Evolutionary conservation across 2,888 invertebrate species (phyloP).

Genomic region (Chamaedrilus cognettii): DNA sequence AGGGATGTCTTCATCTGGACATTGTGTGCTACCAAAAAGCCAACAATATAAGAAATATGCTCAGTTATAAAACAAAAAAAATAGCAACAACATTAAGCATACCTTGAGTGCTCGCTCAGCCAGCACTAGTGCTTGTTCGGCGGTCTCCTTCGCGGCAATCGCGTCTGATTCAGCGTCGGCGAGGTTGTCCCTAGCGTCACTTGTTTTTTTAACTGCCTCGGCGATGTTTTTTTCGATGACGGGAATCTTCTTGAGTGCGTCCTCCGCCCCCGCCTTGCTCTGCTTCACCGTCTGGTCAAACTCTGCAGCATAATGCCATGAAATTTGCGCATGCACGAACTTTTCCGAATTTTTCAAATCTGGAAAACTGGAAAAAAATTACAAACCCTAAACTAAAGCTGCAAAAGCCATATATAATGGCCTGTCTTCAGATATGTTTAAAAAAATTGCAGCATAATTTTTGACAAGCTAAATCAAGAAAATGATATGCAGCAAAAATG

Average conservation of each 20-base stretch:
- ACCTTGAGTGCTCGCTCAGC: slow-evolving; percentile 48
- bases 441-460: no score
- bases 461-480: no score
- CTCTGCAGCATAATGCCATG: no score
- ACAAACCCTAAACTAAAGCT: no score
- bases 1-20: slow-evolving; percentile 79
- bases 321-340: no score
- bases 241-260: slow-evolving; percentile 75
- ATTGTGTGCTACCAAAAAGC: neutral
- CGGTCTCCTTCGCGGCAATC: slow-evolving; percentile 52
- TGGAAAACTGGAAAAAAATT: no score
- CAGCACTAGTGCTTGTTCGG: slow-evolving; percentile 55
- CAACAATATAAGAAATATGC: neutral
- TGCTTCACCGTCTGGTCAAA: slow-evolving; percentile 84
- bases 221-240: slow-evolving; percentile 73
- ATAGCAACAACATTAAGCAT: no score
- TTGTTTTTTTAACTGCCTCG: slow-evolving; percentile 66
- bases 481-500: no score
- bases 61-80: neutral
- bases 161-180: slow-evolving; percentile 70
- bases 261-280: slow-evolving; percentile 80
- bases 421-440: no score
- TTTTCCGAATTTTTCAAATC: no score
- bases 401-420: no score
- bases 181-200: slow-evolving; percentile 70